Evolutionary conservation across 2,888 invertebrate species (phyloP).

Genomic region (Rhodophaea formosa): DNA sequence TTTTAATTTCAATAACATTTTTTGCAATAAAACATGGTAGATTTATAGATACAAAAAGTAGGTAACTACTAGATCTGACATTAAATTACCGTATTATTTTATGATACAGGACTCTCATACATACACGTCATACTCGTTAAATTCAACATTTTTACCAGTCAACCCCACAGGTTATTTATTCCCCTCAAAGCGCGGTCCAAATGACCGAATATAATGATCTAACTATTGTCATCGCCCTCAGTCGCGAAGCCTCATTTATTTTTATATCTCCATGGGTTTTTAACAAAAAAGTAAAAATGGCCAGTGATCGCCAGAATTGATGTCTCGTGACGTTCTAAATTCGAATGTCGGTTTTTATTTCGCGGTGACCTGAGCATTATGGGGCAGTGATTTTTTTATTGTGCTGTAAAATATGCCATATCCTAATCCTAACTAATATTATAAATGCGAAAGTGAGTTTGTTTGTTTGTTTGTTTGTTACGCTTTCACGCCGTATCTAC

Average conservation of each 20-base stretch:
- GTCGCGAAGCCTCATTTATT: slow-evolving; percentile 73
- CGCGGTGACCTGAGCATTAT: slow-evolving; percentile 18
- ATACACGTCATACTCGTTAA: slow-evolving; percentile 24
- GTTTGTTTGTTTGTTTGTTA: too few species aligned
- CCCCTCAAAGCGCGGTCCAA: slow-evolving; percentile 61
- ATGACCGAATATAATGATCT: slow-evolving; percentile 78
- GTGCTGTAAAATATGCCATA: slow-evolving; percentile 11
- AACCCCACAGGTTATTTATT: slow-evolving; percentile 66
- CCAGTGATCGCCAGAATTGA: slow-evolving; percentile 56
- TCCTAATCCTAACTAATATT: too few species aligned
- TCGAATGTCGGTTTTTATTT: slow-evolving; percentile 42
- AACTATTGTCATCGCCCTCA: slow-evolving; percentile 76
- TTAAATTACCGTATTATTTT: slow-evolving; percentile 8
- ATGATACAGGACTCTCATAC: neutral
- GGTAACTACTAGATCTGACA: too few species aligned
- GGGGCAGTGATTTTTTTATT: slow-evolving; percentile 32
- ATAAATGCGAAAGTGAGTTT: too few species aligned
- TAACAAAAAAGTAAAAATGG: slow-evolving; percentile 60
- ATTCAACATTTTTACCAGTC: slow-evolving; percentile 47
- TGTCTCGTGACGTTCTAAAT: slow-evolving; percentile 60
- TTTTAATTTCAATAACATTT: too few species aligned
- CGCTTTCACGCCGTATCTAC: too few species aligned
- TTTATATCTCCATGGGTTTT: slow-evolving; percentile 70
- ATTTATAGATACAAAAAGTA: too few species aligned
- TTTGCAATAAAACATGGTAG: too few species aligned